A percentile compares a stretch with the other conserved stretches of the same genome.
Conservation (phyloP, 1,140 invertebrate genomes). For the Penaeus indicus region DNA sequence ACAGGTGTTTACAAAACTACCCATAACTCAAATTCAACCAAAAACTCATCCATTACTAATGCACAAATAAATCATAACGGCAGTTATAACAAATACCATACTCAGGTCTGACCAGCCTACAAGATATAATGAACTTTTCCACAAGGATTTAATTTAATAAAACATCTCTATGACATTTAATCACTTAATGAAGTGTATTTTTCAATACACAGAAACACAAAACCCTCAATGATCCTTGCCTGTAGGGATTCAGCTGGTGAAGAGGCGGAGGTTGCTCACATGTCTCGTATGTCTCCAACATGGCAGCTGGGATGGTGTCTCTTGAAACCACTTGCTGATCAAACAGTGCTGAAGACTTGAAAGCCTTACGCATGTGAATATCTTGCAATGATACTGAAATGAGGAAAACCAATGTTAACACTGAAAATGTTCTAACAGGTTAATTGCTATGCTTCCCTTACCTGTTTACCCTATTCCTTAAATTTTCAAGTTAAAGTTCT, state of each 20-base stretch:
- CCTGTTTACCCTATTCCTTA: too few relatives aligned
- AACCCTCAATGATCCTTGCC: constrained; percentile 71
- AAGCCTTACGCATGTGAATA: constrained; percentile 96
- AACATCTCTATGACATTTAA: background rate
- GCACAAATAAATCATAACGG: too few relatives aligned
- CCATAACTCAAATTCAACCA: too few relatives aligned
- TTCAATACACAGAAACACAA: background rate
- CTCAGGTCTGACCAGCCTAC: too few relatives aligned
- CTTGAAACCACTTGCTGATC: constrained; percentile 97
- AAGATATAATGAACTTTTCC: too few relatives aligned
- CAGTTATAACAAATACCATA: too few relatives aligned
- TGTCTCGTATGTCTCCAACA: constrained; percentile 89
- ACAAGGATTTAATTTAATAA: background rate
- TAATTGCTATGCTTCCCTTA: too few relatives aligned
- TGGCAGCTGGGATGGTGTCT: constrained; percentile 94
- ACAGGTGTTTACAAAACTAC: too few relatives aligned
- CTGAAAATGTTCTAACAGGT: background rate
- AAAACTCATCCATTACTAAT: too few relatives aligned
- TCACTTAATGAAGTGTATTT: constrained; percentile 10
- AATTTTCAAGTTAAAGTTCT: too few relatives aligned
- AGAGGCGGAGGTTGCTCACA: constrained; percentile 96
- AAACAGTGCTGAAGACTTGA: constrained; percentile 90
- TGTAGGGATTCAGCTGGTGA: constrained; percentile 94
- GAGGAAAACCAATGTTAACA: constrained; percentile 39
- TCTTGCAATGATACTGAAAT: constrained; percentile 91